A percentile compares a stretch with the other conserved stretches of the same genome.
Conservation (phyloP, 1,140 invertebrate species). For the Pollicipes pollicipes region DNA sequence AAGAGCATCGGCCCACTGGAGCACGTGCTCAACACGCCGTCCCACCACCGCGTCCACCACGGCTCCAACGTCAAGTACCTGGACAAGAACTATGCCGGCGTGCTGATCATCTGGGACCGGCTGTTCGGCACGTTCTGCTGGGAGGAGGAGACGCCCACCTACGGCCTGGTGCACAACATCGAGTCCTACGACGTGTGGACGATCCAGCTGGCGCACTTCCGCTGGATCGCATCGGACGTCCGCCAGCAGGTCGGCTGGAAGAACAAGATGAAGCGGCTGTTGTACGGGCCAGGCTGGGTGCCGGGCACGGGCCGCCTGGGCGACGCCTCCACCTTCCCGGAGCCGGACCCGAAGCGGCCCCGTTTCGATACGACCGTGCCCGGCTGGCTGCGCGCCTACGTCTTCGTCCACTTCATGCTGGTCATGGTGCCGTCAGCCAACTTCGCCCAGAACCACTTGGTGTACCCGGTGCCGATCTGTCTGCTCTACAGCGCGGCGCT, state of each 20-base stretch:
- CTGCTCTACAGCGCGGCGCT: constrained; percentile 10
- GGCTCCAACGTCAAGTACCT: too few relatives aligned
- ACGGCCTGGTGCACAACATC: too few relatives aligned
- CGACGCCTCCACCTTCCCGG: constrained; percentile 25
- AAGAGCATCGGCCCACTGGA: too few relatives aligned
- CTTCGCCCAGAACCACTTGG: constrained; percentile 6
- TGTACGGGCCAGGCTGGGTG: too few relatives aligned
- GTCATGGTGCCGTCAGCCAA: constrained; percentile 26
- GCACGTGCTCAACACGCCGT: constrained; percentile 39
- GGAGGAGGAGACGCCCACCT: too few relatives aligned
- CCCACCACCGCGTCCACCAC: constrained; percentile 72
- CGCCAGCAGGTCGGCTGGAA: constrained; percentile 24
- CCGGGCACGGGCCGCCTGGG: too few relatives aligned
- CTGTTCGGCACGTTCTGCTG: constrained; percentile 17
- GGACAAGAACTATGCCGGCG: constrained; percentile 43
- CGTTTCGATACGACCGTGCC: constrained; percentile 51
- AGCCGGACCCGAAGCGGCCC: constrained; percentile 19
- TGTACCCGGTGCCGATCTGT: constrained; percentile 7
- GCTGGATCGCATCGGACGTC: not conserved
- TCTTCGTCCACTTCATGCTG: constrained; percentile 45
- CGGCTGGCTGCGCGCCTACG: constrained; percentile 45
- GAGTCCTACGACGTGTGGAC: constrained; percentile 33
- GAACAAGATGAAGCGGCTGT: too few relatives aligned
- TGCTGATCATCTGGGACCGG: constrained; percentile 40
- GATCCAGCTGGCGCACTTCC: constrained; percentile 27